These are phyloP conservation scores for Nasalis larvatus DNA, from an alignment of 2,113 vertebrate genomes.

Conservation along the genomic window DNA sequence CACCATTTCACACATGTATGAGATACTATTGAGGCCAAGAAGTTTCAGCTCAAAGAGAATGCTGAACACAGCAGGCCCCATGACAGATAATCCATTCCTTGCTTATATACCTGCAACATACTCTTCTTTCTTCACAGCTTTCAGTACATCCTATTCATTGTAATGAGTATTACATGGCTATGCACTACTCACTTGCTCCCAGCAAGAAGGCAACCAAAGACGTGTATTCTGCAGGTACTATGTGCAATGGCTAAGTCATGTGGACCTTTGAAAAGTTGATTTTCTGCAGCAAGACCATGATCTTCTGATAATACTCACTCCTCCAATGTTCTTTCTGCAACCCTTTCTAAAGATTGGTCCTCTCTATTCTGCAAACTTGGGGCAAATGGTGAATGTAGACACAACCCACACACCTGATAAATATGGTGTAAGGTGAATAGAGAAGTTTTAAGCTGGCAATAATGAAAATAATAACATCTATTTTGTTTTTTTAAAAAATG, in stretches of 20 bases:
- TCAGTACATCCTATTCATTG: too few species aligned
- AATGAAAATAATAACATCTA: background rate
- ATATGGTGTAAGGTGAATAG: background rate
- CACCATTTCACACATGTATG: background rate
- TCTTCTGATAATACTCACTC: background rate
- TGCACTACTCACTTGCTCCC: background rate
- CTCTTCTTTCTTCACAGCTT: background rate
- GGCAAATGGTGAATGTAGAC: background rate
- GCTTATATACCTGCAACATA: background rate
- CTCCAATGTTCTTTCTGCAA: background rate
- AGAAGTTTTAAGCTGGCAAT: background rate
- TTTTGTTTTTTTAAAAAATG: background rate
- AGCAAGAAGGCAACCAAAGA: background rate
- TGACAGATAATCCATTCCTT: background rate
- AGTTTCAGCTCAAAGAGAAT: background rate
- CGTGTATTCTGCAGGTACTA: background rate
- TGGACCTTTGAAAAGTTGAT: background rate
- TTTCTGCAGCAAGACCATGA: background rate
- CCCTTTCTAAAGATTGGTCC: background rate
- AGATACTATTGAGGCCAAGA: background rate
- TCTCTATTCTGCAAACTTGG: background rate
- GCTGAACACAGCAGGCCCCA: background rate
- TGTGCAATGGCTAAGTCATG: fast-evolving
- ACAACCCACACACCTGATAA: background rate
- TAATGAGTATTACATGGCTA: background rate